phyloP scores from a whole-genome alignment of 2,113 vertebrate genomes.

The Cathartes aura region DNA sequence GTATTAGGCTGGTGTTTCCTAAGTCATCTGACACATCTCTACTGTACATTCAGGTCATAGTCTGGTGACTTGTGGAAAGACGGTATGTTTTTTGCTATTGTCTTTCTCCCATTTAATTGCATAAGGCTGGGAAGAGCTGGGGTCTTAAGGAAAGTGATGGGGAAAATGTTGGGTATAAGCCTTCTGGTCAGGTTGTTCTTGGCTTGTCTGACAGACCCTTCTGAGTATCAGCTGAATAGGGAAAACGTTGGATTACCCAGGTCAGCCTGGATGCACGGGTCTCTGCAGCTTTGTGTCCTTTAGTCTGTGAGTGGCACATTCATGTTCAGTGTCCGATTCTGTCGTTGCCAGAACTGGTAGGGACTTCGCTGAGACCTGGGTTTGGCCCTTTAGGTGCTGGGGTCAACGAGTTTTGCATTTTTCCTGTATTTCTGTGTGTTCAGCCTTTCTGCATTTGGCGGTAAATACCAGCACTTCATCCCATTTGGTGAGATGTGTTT shows the following conservation, averaged over 20 bases:
- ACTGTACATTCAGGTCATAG: background rate
- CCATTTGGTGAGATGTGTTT: background rate
- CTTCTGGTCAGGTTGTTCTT: background rate
- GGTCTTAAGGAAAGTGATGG: background rate
- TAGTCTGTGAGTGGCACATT: no score
- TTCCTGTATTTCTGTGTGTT: background rate
- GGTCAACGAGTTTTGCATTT: background rate
- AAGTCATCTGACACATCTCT: background rate
- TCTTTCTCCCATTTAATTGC: background rate
- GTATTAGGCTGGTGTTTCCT: background rate
- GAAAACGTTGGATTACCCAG: background rate
- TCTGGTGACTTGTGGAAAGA: background rate
- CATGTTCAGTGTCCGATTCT: background rate
- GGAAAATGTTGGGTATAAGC: background rate
- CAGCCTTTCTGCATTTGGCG: background rate
- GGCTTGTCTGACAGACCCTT: background rate
- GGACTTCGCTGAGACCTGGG: background rate
- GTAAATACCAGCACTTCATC: background rate
- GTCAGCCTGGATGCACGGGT: background rate
- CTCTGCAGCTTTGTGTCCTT: background rate
- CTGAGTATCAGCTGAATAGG: background rate
- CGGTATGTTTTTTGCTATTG: rapidly evolving
- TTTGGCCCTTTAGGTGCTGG: background rate
- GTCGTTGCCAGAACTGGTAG: background rate
- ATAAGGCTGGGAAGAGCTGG: background rate